Evolutionary conservation across 2,113 vertebrate species (phyloP).

Genomic region (Isurus oxyrinchus): DNA sequence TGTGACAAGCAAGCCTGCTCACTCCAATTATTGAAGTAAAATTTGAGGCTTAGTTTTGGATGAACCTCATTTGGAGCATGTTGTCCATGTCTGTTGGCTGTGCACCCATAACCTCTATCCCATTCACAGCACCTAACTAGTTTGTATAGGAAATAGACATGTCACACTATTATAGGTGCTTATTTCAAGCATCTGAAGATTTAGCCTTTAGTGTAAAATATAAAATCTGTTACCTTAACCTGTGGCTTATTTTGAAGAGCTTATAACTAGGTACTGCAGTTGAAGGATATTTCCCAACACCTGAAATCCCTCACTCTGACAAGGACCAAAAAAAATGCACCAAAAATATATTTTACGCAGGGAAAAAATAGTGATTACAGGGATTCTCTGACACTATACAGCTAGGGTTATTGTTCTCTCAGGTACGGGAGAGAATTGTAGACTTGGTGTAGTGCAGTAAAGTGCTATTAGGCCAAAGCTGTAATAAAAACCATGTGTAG

Average conservation of each 20-base stretch:
- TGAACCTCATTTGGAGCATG: not conserved
- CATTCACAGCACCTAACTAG: not conserved
- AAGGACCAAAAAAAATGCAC: not conserved
- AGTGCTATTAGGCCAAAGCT: not conserved
- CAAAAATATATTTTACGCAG: not conserved
- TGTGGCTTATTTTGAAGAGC: not conserved
- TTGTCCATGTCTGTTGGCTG: not conserved
- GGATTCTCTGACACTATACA: not conserved
- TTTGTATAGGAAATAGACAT: not conserved
- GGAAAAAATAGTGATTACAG: constrained; percentile 1
- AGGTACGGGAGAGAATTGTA: not conserved
- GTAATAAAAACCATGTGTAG: constrained; percentile 11
- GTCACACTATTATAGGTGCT: not conserved
- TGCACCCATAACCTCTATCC: not conserved
- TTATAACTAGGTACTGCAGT: not conserved
- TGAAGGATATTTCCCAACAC: not conserved
- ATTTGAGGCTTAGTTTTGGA: not conserved
- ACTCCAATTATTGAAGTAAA: not conserved
- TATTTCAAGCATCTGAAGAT: not conserved
- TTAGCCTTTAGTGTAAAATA: not conserved
- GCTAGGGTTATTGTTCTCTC: not conserved
- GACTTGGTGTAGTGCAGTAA: not conserved
- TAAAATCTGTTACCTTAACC: not conserved
- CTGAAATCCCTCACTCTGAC: not conserved
- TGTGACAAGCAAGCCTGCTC: not conserved